Evolutionary conservation across 2,113 vertebrate species (phyloP).

Genomic region (Apaloderma vittatum): DNA sequence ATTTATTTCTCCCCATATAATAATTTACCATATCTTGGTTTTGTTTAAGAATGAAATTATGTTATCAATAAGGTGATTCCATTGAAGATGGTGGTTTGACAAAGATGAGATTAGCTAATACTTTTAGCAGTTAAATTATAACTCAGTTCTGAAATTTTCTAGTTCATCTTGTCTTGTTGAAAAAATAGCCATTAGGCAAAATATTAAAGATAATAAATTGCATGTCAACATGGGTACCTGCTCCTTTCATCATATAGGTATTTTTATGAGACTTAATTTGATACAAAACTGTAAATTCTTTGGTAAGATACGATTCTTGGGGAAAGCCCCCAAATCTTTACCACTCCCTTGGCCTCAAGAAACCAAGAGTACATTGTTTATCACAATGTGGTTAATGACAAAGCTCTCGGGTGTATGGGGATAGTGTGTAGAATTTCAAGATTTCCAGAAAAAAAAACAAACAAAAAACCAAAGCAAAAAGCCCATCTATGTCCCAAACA

Average conservation of each 20-base stretch:
- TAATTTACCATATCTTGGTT: background rate
- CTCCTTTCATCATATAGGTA: background rate
- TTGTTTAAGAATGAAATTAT: background rate
- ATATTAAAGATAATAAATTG: background rate
- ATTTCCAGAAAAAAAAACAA: background rate
- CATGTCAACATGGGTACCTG: slow-evolving; percentile 35
- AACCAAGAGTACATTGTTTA: background rate
- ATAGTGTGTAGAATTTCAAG: rapidly evolving
- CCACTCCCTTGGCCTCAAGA: background rate
- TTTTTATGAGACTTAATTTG: background rate
- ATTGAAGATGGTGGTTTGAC: background rate
- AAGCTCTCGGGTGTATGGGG: background rate
- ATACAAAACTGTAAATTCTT: background rate
- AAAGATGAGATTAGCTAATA: background rate
- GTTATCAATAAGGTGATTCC: rapidly evolving
- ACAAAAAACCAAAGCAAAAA: background rate
- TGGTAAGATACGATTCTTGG: background rate
- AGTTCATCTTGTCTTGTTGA: background rate
- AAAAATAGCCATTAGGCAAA: background rate
- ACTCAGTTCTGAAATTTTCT: background rate
- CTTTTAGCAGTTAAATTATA: background rate
- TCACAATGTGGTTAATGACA: background rate
- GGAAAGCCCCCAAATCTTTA: background rate
- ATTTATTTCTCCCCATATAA: background rate
- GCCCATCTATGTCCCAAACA: background rate